Conservation (phyloP, 2,888 invertebrate species). For the Caenorhabditis becei region DNA sequence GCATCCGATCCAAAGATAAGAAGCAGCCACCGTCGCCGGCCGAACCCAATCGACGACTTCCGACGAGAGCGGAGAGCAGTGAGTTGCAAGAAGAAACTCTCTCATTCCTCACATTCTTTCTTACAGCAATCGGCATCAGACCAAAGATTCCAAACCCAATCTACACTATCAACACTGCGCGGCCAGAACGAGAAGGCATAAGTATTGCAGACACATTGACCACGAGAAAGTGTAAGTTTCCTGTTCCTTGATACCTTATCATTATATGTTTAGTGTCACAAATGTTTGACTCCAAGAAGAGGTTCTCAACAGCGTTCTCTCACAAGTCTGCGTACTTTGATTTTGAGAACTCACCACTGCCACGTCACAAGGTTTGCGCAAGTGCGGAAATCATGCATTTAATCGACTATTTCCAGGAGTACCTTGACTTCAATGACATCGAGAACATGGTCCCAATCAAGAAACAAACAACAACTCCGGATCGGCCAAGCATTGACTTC, state of each 20-base stretch:
- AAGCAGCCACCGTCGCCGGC: slow-evolving; percentile 61
- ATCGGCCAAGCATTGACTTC: slow-evolving; percentile 58
- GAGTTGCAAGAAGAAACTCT: slow-evolving; percentile 5
- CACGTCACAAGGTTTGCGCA: slow-evolving; percentile 62
- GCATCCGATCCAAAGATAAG: slow-evolving; percentile 56
- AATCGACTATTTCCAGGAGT: slow-evolving; percentile 49
- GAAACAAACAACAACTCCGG: slow-evolving; percentile 46
- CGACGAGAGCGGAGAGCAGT: slow-evolving; percentile 57
- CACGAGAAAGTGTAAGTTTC: slow-evolving; percentile 62
- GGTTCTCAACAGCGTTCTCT: slow-evolving; percentile 64
- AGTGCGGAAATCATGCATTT: not conserved
- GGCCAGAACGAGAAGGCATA: slow-evolving; percentile 57
- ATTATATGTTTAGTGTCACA: slow-evolving; percentile 59
- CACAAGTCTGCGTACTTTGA: slow-evolving; percentile 66
- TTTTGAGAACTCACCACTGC: slow-evolving; percentile 69
- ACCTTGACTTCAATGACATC: slow-evolving; percentile 69
- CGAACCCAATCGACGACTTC: slow-evolving; percentile 55
- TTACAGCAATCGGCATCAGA: slow-evolving; percentile 61
- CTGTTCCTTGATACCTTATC: not conserved
- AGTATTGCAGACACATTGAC: slow-evolving; percentile 65
- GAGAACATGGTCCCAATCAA: slow-evolving; percentile 68
- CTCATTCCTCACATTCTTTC: not conserved
- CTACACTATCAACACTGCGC: slow-evolving; percentile 62
- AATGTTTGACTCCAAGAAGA: slow-evolving; percentile 68
- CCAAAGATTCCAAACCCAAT: slow-evolving; percentile 70